Base-by-base conservation (phyloP, 2,797 vertebrate species). In the Knipowitschia caucasica region DNA sequence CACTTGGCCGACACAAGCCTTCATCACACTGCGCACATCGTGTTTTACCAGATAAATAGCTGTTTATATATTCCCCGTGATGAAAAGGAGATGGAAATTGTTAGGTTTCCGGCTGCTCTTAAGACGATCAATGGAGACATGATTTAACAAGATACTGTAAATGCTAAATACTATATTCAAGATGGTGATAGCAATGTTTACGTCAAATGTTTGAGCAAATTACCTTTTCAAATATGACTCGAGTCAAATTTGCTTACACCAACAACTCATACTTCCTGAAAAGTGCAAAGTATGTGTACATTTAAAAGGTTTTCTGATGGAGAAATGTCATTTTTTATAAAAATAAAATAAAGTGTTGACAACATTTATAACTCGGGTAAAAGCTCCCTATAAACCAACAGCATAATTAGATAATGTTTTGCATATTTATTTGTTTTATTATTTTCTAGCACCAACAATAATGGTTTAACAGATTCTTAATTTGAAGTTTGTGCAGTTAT, bases 1-100 rank as follows among this genome's bases (percentile, higher is more conserved):
- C 82, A 78, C 87, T 89, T 88, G 80, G 71, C 79, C 69, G 80
- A 83, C 86, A 85, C 76, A 75, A 79, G 76, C 72, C 79, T 86
- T 81, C 74, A 78, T 82, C 81, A 72, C 80, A 67, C 62, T 52
- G 71, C 62, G 55, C 59, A 25, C 64, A 75, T 77, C 67, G 61
- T 80, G 78, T 81, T 83, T 84, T 78, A 80, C 61, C 56, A 69
- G 67, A 56, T 64, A 75, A 78, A 71, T 56, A 54, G 56, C 62
- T 50, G 61, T 67, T 80, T 79, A 78, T 77, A 75, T 69, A 78
- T 76, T 73, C 59, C 67, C 12, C 5, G 10, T 71, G 71, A 71
- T 72, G 65, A 75, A 73, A 71, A 49, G 21, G 62, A 70, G 59
- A 71, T 53, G 59, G 61, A 60, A 66, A 64, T 45, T 60, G 67